Conservation (phyloP, 1,140 invertebrate species). For the Mylabris phalerata region DNA sequence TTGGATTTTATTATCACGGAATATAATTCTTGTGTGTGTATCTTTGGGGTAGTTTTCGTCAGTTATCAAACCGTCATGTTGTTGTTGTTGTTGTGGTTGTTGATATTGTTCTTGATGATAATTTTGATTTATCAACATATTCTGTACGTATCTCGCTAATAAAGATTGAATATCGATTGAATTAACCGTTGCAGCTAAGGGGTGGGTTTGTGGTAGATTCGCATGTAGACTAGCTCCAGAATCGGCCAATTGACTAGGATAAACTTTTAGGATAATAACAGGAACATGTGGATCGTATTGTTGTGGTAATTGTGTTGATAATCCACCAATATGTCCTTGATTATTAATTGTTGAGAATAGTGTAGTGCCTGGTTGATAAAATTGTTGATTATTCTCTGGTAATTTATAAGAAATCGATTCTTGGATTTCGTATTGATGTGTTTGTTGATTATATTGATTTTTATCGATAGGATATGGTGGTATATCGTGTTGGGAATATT, state of each 20-base stretch:
- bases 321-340: slow-evolving; percentile 31
- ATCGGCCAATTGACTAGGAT: slow-evolving; percentile 49
- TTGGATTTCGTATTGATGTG: slow-evolving; percentile 11
- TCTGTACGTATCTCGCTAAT: slow-evolving; percentile 35
- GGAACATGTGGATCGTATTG: slow-evolving; percentile 42
- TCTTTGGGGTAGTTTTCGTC: slow-evolving; percentile 36
- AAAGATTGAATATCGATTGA: slow-evolving; percentile 45
- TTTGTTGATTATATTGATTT: neutral
- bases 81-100: slow-evolving; percentile 22
- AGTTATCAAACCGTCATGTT: slow-evolving; percentile 28
- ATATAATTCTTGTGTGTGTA: slow-evolving; percentile 32
- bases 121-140: slow-evolving; percentile 18
- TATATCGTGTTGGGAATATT: slow-evolving; percentile 53
- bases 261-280: slow-evolving; percentile 49
- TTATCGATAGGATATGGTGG: slow-evolving; percentile 34
- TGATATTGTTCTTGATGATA: slow-evolving; percentile 3
- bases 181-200: slow-evolving; percentile 46
- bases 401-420: slow-evolving; percentile 4
- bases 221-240: slow-evolving; percentile 47
- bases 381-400: slow-evolving; percentile 11
- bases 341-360: slow-evolving; percentile 33
- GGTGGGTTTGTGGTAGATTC: slow-evolving; percentile 48
- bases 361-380: slow-evolving; percentile 34
- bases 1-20: slow-evolving; percentile 1
- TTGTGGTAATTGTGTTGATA: slow-evolving; percentile 27